Evolutionary conservation across 2,113 vertebrate genomes (phyloP).

Genomic region (Trichechus manatus): DNA sequence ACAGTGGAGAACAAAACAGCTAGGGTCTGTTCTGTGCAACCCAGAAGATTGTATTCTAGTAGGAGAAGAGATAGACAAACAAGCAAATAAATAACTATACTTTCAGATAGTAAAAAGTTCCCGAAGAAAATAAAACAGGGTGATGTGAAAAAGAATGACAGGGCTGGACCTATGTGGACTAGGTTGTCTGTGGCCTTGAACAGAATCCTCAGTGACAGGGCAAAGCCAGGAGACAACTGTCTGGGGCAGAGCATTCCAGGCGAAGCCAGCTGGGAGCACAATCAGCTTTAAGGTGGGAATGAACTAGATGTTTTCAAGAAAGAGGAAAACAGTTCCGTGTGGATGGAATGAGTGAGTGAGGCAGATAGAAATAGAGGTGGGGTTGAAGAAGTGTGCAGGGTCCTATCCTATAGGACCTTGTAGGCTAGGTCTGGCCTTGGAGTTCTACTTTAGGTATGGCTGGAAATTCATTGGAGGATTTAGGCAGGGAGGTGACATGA

Average conservation of each 20-base stretch:
- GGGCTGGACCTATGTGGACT: too few species aligned
- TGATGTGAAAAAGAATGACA: background rate
- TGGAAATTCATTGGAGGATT: background rate
- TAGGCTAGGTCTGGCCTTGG: background rate
- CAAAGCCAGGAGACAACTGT: background rate
- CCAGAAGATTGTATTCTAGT: background rate
- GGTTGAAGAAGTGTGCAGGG: fast-evolving
- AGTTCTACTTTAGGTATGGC: background rate
- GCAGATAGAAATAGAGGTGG: background rate
- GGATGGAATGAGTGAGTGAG: background rate
- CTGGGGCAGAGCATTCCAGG: background rate
- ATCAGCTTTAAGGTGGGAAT: background rate
- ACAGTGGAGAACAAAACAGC: background rate
- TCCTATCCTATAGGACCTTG: background rate
- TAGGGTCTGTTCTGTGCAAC: background rate
- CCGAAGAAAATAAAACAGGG: background rate
- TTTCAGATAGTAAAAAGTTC: background rate
- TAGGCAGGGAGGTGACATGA: background rate
- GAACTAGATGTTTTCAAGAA: background rate
- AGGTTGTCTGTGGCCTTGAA: background rate
- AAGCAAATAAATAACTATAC: background rate
- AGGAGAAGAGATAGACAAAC: background rate
- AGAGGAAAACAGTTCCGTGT: background rate
- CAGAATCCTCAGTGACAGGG: background rate
- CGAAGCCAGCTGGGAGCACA: background rate